Evolutionary conservation across 2,113 vertebrate genomes (phyloP).

Genomic region (Globicephala melas): DNA sequence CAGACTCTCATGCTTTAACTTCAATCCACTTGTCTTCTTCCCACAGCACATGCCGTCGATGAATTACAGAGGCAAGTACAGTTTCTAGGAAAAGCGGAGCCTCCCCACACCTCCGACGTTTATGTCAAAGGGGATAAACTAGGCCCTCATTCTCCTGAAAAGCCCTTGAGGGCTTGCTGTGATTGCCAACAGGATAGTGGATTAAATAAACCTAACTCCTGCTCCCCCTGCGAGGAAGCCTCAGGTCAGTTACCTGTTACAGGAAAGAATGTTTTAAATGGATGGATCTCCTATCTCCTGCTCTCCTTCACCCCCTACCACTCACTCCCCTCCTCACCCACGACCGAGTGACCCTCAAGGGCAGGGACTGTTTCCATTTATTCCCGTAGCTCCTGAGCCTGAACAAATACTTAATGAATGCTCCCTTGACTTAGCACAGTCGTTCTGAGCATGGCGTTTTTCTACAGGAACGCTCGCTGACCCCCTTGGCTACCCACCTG

Average conservation of each 20-base stretch:
- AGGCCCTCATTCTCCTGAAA: neutral
- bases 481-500: too few species aligned
- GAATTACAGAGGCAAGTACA: neutral
- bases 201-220: neutral
- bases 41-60: neutral
- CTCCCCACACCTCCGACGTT: neutral
- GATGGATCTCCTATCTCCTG: neutral
- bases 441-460: fast-evolving
- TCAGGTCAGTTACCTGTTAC: neutral
- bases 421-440: fast-evolving
- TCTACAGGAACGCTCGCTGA: fast-evolving
- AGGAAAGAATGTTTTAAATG: neutral
- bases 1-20: neutral
- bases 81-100: neutral
- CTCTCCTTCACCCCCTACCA: neutral
- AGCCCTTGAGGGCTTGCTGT: neutral
- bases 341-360: neutral
- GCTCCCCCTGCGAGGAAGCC: neutral
- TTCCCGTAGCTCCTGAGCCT: neutral
- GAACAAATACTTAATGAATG: neutral
- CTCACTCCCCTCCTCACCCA: neutral
- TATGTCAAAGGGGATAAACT: neutral
- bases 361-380: neutral
- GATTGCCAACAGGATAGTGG: neutral
- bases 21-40: neutral